phyloP scores from a whole-genome alignment of 2,888 invertebrate species.

The Dorcus hopei region DNA sequence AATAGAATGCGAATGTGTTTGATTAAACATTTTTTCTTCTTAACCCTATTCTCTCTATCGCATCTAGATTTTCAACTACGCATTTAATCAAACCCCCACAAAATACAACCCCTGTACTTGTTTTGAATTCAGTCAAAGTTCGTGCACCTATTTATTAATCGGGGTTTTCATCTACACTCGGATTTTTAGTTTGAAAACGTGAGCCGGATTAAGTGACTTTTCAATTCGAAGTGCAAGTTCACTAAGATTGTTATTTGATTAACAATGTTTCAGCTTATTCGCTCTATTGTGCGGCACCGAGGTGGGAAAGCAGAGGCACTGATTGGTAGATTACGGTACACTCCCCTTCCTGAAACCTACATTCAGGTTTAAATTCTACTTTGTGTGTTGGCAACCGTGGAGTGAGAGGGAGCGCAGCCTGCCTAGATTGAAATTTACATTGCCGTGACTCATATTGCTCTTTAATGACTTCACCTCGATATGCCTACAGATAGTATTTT shows the following conservation, averaged over 20 bases:
- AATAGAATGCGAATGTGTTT: conserved; percentile 1
- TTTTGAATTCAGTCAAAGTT: too few species aligned
- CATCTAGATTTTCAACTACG: too few species aligned
- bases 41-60: too few species aligned
- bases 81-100: too few species aligned
- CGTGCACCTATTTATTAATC: too few species aligned
- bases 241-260: conserved; percentile 28
- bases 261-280: conserved; percentile 31
- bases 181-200: too few species aligned
- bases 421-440: conserved; percentile 15
- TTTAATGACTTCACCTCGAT: too few species aligned
- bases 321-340: conserved; percentile 36
- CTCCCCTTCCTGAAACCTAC: conserved; percentile 30
- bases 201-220: too few species aligned
- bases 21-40: not conserved
- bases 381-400: conserved; percentile 21
- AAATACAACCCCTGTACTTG: too few species aligned
- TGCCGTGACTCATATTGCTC: not conserved
- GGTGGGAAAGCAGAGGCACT: conserved; percentile 32
- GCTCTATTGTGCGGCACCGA: conserved; percentile 23
- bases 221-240: not conserved
- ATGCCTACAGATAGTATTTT: too few species aligned
- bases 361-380: conserved; percentile 34
- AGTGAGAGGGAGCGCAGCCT: conserved; percentile 5
- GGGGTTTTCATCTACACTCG: too few species aligned